Conservation (phyloP, 2,113 vertebrate genomes). For the Oryzias curvinotus region DNA sequence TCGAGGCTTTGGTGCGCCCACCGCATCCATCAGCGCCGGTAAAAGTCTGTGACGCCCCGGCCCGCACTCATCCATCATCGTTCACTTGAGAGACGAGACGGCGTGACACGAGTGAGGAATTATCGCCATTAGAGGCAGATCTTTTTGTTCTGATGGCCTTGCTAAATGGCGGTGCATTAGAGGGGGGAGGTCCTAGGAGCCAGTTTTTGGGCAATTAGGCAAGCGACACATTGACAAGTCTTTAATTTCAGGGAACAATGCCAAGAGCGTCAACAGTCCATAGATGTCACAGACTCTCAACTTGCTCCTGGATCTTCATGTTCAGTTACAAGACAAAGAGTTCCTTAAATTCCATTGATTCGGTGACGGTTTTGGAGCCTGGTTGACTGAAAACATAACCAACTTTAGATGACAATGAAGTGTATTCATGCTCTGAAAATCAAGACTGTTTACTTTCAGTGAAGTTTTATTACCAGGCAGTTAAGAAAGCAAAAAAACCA, state of each 20-base stretch:
- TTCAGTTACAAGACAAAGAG: slow-evolving; percentile 15
- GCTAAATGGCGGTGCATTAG: slow-evolving; percentile 78
- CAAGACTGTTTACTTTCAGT: too few species aligned
- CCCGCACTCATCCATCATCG: slow-evolving; percentile 69
- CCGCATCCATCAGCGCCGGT: slow-evolving; percentile 58
- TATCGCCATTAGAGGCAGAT: slow-evolving; percentile 75
- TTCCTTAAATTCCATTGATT: slow-evolving; percentile 8
- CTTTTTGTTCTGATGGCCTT: slow-evolving; percentile 78
- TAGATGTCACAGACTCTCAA: neutral
- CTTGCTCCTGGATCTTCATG: neutral
- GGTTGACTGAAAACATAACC: neutral
- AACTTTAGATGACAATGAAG: neutral
- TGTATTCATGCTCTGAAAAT: neutral
- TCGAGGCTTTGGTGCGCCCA: slow-evolving; percentile 35
- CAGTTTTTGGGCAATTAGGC: slow-evolving; percentile 79
- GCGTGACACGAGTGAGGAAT: slow-evolving; percentile 70
- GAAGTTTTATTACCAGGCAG: neutral
- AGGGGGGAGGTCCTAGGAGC: slow-evolving; percentile 69
- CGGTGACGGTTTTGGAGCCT: too few species aligned
- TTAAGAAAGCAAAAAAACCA: neutral
- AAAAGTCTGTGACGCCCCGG: slow-evolving; percentile 60
- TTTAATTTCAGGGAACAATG: slow-evolving; percentile 77
- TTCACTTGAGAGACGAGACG: slow-evolving; percentile 72
- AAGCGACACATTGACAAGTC: slow-evolving; percentile 80
- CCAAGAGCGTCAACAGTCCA: slow-evolving; percentile 62